Conservation (phyloP, 2,888 invertebrate genomes). For the Sinohyriopsis cumingii region DNA sequence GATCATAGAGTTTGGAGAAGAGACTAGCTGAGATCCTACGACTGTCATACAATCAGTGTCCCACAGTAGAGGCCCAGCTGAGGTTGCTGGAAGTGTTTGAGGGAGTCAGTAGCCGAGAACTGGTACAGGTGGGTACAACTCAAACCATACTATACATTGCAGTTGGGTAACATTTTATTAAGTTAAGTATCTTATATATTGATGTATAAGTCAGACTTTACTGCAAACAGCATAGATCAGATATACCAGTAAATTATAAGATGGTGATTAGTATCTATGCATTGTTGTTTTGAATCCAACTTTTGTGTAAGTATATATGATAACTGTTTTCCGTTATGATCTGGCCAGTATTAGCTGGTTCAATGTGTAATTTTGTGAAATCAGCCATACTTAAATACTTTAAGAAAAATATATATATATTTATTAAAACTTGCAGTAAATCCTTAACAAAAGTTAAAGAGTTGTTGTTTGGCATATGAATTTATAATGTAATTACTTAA, state of each 20-base stretch:
- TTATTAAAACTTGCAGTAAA: too few relatives aligned
- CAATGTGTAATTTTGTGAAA: too few relatives aligned
- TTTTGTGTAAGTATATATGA: too few relatives aligned
- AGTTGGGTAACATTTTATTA: not conserved
- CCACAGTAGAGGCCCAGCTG: slow-evolving; percentile 68
- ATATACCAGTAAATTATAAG: not conserved
- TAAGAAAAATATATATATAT: too few relatives aligned
- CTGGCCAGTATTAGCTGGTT: too few relatives aligned
- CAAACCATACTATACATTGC: not conserved
- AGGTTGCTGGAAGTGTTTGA: slow-evolving; percentile 71
- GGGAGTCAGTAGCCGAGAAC: slow-evolving; percentile 69
- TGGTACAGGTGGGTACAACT: slow-evolving; percentile 65
- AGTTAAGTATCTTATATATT: not conserved
- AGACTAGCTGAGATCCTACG: slow-evolving; percentile 66
- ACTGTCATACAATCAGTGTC: slow-evolving; percentile 69
- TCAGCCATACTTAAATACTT: too few relatives aligned
- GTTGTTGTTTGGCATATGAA: too few relatives aligned
- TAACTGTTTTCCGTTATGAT: too few relatives aligned
- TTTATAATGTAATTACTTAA: too few relatives aligned
- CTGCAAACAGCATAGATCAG: not conserved
- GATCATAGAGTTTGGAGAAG: slow-evolving; percentile 63
- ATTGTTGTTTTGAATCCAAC: not conserved
- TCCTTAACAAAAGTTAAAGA: too few relatives aligned
- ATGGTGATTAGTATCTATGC: not conserved
- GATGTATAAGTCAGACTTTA: not conserved